Evolutionary conservation across 2,888 invertebrate genomes (phyloP), one percentile per base, ranked within the genome.

Genomic region (Synergus japonicus): DNA sequence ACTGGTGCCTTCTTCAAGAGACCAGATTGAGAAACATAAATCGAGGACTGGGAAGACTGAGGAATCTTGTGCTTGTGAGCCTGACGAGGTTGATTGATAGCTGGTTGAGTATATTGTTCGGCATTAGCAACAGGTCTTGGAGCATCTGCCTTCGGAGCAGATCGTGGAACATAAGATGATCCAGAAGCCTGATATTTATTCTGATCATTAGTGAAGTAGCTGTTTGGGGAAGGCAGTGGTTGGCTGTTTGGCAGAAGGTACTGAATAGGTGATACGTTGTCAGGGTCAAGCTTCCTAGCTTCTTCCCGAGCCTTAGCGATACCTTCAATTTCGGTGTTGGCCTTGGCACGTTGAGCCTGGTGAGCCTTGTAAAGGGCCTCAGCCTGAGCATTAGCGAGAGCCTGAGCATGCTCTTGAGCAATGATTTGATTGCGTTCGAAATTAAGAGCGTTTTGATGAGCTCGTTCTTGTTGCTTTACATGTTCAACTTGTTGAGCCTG

Each of bases 371-470:
- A 92, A 5, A 92, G 84, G 10, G 90, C 91, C 43, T 88, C 87
- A 0, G 92, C 92, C 82, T 92, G 92, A 4, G 91, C 91, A 60
- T 92, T 89, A 0, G 92, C 92, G 0, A 91, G 15, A 2, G 90
- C 89, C 78, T 91, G 91, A n/a, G 91, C 91, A 4, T 90, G 89
- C 0, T 88, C 92, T 69, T 92, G 92, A 0, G 92, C 92, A 13
- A 88, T 87, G 4, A 88, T 69, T 67, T 92, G 92, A 82, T 91
- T 90, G 54, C 90, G 89, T 78, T 92, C 92, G 37, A 90, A 91
- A 73, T 88, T 89, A 13, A 92, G 79, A 3, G 91, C 92, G 60
- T 89, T 88, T 2, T 87, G 85, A 80, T 90, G 90, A 5, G 90
- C 90, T 4, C 91, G 89, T 18, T 92, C 92, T 60, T 92, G 92